Percentiles rank a stretch among this genome's conserved stretches.
phyloP scores from a whole-genome alignment of 2,888 invertebrate genomes.

The Agrochola lota region DNA sequence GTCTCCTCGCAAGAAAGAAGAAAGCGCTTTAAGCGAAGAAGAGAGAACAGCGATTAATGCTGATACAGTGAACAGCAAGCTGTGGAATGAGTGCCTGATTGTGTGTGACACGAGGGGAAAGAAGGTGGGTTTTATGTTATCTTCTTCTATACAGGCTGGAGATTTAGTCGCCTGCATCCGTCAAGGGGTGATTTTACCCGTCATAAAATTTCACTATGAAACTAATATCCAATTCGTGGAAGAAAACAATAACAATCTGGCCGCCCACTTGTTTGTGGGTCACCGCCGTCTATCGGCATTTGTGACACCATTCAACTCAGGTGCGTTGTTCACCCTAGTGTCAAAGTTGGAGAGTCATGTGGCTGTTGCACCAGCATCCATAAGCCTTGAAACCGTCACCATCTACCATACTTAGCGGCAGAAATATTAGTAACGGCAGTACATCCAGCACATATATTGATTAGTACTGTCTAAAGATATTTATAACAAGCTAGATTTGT shows the following conservation, averaged over 20 bases:
- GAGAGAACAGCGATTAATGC: conserved; percentile 83
- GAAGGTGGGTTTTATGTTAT: conserved; percentile 73
- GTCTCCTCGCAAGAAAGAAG: conserved; percentile 62
- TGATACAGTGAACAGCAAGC: conserved; percentile 91
- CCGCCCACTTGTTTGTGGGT: not conserved
- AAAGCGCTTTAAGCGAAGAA: conserved; percentile 74
- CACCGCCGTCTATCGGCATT: not conserved
- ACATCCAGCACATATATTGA: not conserved
- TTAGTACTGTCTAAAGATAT: not conserved
- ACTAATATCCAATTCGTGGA: no score
- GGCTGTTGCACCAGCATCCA: no score
- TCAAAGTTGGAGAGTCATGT: no score
- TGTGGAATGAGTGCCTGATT: conserved; percentile 92
- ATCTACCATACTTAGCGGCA: not conserved
- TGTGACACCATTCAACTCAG: not conserved
- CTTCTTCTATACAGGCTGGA: not conserved
- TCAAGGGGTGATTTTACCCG: no score
- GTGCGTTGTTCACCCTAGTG: not conserved
- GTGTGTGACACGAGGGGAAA: conserved; percentile 87
- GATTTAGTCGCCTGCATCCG: no score
- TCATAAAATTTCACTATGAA: no score
- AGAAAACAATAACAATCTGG: not conserved
- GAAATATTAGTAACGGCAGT: not conserved
- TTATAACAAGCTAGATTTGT: no score
- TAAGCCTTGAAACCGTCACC: not conserved